phyloP scores from a whole-genome alignment of 2,888 invertebrate genomes.

The Eilema depressum region DNA sequence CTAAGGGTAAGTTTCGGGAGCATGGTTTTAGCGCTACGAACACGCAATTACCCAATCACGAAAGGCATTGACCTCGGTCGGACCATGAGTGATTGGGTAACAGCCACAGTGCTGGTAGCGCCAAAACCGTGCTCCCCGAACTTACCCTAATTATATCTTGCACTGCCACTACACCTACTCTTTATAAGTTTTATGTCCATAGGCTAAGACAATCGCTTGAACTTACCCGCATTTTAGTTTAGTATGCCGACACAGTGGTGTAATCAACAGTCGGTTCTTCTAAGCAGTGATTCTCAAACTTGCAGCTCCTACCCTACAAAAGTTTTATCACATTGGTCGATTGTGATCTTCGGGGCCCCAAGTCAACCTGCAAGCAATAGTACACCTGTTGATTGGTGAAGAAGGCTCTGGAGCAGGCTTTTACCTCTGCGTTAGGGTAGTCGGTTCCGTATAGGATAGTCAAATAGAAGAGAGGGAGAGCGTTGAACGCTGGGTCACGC shows the following conservation, averaged over 20 bases:
- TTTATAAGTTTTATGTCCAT: not conserved
- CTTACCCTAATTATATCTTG: constrained; percentile 4
- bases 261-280: not conserved
- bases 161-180: not conserved
- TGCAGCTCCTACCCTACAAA: not conserved
- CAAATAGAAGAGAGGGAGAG: no score
- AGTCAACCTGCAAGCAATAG: no score
- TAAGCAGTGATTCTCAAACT: not conserved
- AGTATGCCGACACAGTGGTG: no score
- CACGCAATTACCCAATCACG: not conserved
- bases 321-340: not conserved
- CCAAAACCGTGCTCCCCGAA: constrained; percentile 4
- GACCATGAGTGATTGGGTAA: not conserved
- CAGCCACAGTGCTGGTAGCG: not conserved
- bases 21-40: not conserved
- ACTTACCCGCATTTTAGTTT: not conserved
- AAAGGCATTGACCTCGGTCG: not conserved
- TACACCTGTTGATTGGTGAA: no score
- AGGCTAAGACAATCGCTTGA: not conserved
- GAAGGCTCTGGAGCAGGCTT: no score
- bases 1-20: not conserved
- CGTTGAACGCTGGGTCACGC: no score
- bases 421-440: no score
- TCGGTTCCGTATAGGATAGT: no score
- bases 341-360: no score